Evolutionary conservation across 2,797 vertebrate genomes (phyloP), one percentile per base, ranked within the genome.

Genomic region (Cossypha heuglini): DNA sequence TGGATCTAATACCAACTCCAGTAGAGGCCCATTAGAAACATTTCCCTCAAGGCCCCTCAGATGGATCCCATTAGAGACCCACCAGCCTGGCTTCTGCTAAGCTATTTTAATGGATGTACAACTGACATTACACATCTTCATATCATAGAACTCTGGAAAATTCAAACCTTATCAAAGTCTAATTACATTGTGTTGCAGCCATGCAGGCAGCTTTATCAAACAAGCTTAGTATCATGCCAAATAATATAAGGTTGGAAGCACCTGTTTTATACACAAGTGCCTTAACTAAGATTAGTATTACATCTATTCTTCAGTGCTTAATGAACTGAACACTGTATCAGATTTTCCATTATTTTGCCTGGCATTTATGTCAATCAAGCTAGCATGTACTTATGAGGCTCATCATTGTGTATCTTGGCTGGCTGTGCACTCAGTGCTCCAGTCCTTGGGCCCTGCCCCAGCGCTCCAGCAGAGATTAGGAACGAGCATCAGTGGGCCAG

Each of bases 291-390:
- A 78, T 66, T 81, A 78, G 52, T 40, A 64, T 79, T 84, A 18
- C 0, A 1, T 29, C 63, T 73, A 13, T 86, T 94, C 73, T 82
- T 94, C 74, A 28, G 76, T 38, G 73, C 52, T 55, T 69, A 57
- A 88, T 90, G 71, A 96, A 40, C 29, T 84, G 73, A 81, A 79
- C 29, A 7, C 75, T 52, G 59, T 52, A 90, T 93, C 92, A 90
- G 71, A 81, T 88, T 95, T 96, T 92, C 90, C 67, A 55, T 93
- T 90, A 48, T 96, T 95, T 93, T 63, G 12, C 71, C 71, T 35
- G 59, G 66, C 82, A 78, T 64, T 55, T 45, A 9, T 93, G 83
- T 90, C 94, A 94, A 20, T 93, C 88, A 93, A 81, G 31, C 48
- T 5, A 59, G 61, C 8, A 0, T 2, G 16, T 74, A 46, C 88